These are phyloP conservation scores for Diachasma alloeum DNA, from an alignment of 1,140 invertebrate genomes.

Conservation along the genomic window DNA sequence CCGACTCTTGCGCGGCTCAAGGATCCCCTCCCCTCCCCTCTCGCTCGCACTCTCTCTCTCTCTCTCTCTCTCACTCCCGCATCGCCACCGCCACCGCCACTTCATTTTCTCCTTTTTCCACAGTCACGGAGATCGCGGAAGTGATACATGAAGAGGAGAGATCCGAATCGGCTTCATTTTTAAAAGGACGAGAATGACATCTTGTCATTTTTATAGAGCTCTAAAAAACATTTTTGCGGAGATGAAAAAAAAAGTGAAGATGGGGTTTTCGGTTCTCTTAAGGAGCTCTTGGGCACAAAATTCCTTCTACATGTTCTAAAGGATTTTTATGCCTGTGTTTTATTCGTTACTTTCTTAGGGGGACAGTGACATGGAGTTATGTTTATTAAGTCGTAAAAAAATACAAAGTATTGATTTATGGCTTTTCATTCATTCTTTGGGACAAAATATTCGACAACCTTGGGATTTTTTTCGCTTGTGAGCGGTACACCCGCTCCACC, in stretches of 20 bases:
- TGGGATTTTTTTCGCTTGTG: neutral
- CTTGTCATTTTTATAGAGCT: conserved; percentile 5
- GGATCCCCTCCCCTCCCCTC: neutral
- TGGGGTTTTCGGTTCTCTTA: neutral
- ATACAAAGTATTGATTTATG: conserved; percentile 5
- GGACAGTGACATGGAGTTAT: conserved; percentile 1
- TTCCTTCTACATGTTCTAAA: neutral
- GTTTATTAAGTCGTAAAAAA: conserved; percentile 3
- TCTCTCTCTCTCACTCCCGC: neutral
- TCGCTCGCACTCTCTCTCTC: neutral
- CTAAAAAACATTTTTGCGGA: neutral
- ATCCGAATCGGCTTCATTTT: conserved; percentile 5
- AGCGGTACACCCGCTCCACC: too few relatives aligned
- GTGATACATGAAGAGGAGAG: conserved; percentile 10
- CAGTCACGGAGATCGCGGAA: conserved; percentile 14
- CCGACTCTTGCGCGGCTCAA: conserved; percentile 8
- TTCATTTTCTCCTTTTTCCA: neutral
- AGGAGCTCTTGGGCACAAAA: neutral
- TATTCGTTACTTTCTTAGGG: neutral
- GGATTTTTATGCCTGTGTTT: neutral
- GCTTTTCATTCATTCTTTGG: neutral
- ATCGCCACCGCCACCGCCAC: neutral
- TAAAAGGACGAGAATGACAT: neutral
- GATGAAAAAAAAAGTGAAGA: neutral
- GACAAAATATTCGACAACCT: neutral